Base-by-base conservation (phyloP, 2,113 vertebrate genomes). In the Lamprologus callipterus region DNA sequence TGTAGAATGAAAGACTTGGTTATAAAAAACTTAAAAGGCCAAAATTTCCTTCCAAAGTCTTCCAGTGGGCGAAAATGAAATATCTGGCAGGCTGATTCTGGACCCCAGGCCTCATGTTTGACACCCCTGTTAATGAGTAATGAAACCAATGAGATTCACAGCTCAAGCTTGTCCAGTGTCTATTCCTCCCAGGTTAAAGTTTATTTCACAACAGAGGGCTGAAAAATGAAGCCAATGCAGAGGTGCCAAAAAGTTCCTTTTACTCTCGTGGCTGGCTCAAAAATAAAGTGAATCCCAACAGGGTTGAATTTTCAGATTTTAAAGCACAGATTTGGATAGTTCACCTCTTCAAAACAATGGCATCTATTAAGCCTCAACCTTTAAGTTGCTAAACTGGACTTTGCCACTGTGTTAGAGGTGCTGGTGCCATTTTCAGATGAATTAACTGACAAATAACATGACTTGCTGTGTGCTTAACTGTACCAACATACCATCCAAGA, bases 181-280 rank as follows among this genome's bases (percentile, higher is more conserved):
- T 26, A 26, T 73, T 45, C 68, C 14, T 45, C 40, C 40, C 23
- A 17, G 28, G 40, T 47, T 26, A 45, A 45, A 73, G 8, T 73
- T 45, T 6, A 26, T 45, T 45, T 73, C 40, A 45, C 40, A 73
- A 73, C 60, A 47, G 40, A 47, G 68, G 14, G 23, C 40, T 47
- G 68, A 75, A 28, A 47, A 45, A 73, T 73, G 9, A 73, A 45
- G 40, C 68, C 40, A 45, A 6, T 75, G 40, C 21, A 17, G 8
- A 75, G 33, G 19, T 37, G 63, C 63, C 19, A 58, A 58, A 63
- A 63, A 42, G 37, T 70, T 70, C n/a, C 60, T 65, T 37, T n/a
- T 65, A 37, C n/a, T 70, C 37, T 42, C 23, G 65, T 1, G 8
- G 65, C 37, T 70, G 65, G 35, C 21, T 70, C 21, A 40, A 23